Conservation (phyloP, 2,113 vertebrate genomes). For the Sinocyclocheilus anophthalmus region DNA sequence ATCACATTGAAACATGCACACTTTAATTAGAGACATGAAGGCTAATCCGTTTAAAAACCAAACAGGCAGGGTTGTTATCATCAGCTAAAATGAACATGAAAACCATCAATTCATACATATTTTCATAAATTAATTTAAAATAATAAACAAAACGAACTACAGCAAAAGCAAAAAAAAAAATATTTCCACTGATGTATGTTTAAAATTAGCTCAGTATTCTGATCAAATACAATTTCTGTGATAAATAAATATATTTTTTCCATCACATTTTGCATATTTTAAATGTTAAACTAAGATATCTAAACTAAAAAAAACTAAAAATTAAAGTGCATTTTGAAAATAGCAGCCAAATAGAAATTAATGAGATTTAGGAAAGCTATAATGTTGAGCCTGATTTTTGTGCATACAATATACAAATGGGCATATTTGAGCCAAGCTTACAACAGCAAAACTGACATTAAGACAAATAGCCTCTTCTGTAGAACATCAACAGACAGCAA, state of each 20-base stretch:
- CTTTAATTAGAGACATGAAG: not conserved
- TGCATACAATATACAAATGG: not conserved
- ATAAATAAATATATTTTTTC: not conserved
- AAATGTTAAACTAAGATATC: not conserved
- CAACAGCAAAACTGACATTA: slow-evolving; percentile 24
- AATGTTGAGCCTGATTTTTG: not conserved
- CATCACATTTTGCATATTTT: not conserved
- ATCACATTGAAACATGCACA: not conserved
- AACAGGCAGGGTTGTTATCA: not conserved
- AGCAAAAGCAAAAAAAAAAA: too few species aligned
- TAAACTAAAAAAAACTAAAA: not conserved
- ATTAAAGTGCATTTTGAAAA: not conserved
- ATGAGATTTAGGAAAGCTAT: not conserved
- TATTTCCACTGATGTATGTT: too few species aligned
- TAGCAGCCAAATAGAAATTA: not conserved
- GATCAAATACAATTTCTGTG: too few species aligned
- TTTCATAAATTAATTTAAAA: not conserved
- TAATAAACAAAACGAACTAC: not conserved
- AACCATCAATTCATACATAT: not conserved
- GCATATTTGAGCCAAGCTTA: slow-evolving; percentile 12
- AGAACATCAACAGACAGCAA: not conserved
- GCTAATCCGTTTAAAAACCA: not conserved
- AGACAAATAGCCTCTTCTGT: slow-evolving; percentile 23
- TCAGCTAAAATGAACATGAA: not conserved
- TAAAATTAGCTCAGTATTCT: too few species aligned